Percentiles rank a stretch among this genome's conserved stretches.
Conservation (phyloP, 2,888 invertebrate species). For the Tenthredo scrophulariae region DNA sequence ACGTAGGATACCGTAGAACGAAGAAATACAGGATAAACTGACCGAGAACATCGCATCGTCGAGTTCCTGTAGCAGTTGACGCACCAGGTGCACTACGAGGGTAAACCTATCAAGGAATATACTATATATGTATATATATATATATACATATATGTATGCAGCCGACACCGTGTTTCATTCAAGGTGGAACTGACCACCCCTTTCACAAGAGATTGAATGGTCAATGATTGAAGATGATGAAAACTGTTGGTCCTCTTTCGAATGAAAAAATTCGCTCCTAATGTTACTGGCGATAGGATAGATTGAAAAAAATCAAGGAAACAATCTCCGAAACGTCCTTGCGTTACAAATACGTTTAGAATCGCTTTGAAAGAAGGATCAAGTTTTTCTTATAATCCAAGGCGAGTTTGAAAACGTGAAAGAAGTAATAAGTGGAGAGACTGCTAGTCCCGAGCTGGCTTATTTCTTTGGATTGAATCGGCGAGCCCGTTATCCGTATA, state of each 20-base stretch:
- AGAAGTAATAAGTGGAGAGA: constrained; percentile 9
- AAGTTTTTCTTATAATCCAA: background rate
- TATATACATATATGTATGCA: too few species aligned
- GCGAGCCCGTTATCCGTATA: constrained; percentile 72
- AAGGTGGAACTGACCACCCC: background rate
- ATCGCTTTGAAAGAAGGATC: background rate
- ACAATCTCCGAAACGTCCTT: background rate
- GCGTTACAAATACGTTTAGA: background rate
- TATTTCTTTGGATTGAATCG: constrained; percentile 15
- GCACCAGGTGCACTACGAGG: constrained; percentile 50
- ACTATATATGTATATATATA: too few species aligned
- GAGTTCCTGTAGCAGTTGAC: constrained; percentile 27
- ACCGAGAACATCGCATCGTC: constrained; percentile 16
- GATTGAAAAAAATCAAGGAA: background rate
- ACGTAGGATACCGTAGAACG: constrained; percentile 40
- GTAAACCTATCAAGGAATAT: constrained; percentile 2
- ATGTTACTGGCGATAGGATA: background rate
- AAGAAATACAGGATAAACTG: constrained; percentile 30
- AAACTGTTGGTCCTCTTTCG: background rate
- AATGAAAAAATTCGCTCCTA: background rate
- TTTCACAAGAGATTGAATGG: background rate
- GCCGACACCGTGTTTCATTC: constrained; percentile 11
- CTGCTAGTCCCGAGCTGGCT: background rate
- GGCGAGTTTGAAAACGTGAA: background rate
- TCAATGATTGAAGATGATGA: background rate